These are phyloP conservation scores for Vultur gryphus DNA, from an alignment of 2,797 vertebrate genomes.

Conservation along the genomic window DNA sequence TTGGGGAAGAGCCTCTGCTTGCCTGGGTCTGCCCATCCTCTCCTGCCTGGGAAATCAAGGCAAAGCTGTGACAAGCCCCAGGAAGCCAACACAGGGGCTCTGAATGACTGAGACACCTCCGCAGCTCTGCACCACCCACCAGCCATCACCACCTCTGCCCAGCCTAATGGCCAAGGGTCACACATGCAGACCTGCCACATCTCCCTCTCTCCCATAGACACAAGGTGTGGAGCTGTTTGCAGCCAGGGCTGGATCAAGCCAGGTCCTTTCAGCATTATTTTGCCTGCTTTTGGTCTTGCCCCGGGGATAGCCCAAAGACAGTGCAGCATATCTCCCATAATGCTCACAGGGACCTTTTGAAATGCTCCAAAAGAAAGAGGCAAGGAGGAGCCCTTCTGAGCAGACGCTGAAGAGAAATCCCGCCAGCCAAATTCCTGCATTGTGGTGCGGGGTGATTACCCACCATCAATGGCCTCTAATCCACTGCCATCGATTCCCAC, in stretches of 20 bases:
- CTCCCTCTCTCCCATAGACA: background rate
- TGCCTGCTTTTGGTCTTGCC: background rate
- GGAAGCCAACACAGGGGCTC: background rate
- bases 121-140: background rate
- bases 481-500: background rate
- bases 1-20: background rate
- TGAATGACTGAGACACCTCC: background rate
- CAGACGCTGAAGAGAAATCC: background rate
- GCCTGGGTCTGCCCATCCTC: background rate
- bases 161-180: background rate
- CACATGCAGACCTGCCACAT: accelerated
- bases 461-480: background rate
- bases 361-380: background rate
- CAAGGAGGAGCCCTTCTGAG: background rate
- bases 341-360: background rate
- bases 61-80: background rate
- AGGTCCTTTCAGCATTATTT: background rate
- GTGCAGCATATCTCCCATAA: accelerated
- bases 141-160: background rate
- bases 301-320: background rate
- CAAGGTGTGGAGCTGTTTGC: background rate
- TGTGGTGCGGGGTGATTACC: background rate
- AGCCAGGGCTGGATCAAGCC: background rate
- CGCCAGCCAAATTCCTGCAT: background rate
- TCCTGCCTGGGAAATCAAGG: background rate